A percentile compares a stretch with the other conserved stretches of the same genome.
Conservation (phyloP, 2,888 invertebrate species). For the Calephelis perditalis region DNA sequence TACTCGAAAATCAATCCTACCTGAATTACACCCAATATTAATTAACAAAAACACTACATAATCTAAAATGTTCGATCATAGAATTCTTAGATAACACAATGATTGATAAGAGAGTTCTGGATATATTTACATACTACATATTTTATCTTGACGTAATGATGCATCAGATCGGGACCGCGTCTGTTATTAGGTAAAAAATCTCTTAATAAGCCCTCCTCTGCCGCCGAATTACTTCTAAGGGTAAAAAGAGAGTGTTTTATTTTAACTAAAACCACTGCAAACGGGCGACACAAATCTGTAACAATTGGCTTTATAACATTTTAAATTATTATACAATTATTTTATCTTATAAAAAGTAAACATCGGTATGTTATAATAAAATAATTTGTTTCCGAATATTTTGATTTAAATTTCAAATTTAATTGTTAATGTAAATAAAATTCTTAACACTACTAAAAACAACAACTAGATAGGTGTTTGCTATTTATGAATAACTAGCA, state of each 20-base stretch:
- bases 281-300: constrained; percentile 22
- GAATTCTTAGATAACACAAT: background rate
- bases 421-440: no score
- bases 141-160: constrained; percentile 5
- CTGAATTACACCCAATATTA: no score
- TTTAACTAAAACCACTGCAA: constrained; percentile 23
- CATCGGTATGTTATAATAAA: no score
- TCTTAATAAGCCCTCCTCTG: constrained; percentile 37
- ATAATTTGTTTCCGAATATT: no score
- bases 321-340: no score
- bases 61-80: background rate
- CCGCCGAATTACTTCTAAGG: constrained; percentile 43
- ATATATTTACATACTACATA: background rate
- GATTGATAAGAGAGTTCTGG: background rate
- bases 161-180: constrained; percentile 20
- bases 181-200: constrained; percentile 33
- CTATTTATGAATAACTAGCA: no score
- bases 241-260: constrained; percentile 22
- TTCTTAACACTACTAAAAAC: no score
- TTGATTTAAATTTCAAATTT: no score
- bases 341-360: no score
- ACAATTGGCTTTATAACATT: no score
- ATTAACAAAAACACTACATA: background rate
- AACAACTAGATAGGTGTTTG: no score
- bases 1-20: no score